phyloP scores from a whole-genome alignment of 1,140 invertebrate genomes.

The Calliphora vicina region DNA sequence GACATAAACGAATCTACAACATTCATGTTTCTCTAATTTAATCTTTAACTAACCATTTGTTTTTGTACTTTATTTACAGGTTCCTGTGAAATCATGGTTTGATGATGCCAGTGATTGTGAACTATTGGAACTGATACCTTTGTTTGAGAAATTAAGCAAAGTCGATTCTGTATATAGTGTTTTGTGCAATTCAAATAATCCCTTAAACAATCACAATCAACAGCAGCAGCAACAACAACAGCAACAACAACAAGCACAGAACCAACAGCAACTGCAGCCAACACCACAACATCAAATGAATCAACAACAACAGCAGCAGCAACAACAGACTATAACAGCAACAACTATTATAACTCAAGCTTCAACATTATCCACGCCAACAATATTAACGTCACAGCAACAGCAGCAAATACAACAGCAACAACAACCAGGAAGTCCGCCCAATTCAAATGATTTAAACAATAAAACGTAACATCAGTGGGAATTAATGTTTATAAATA shows the following conservation, averaged over 20 bases:
- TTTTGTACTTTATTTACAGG: slow-evolving; percentile 66
- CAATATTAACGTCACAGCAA: slow-evolving; percentile 52
- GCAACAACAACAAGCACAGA: slow-evolving; percentile 48
- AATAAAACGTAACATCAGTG: slow-evolving; percentile 64
- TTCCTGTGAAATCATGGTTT: slow-evolving; percentile 97
- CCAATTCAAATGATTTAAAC: slow-evolving; percentile 60
- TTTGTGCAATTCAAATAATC: slow-evolving; percentile 84
- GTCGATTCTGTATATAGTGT: slow-evolving; percentile 94
- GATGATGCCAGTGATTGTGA: slow-evolving; percentile 96
- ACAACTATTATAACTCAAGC: slow-evolving; percentile 62
- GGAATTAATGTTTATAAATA: slow-evolving; percentile 64
- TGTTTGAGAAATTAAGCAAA: slow-evolving; percentile 94
- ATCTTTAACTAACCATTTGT: too few species aligned
- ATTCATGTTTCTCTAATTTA: too few species aligned
- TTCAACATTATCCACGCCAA: slow-evolving; percentile 58
- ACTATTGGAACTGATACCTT: slow-evolving; percentile 92
- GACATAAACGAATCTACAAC: too few species aligned
- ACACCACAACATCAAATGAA: slow-evolving; percentile 43
- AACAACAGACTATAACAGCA: slow-evolving; percentile 61
- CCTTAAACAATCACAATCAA: slow-evolving; percentile 36
- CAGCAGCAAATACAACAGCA: slow-evolving; percentile 46
- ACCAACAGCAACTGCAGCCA: slow-evolving; percentile 54
- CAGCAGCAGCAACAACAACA: slow-evolving; percentile 28
- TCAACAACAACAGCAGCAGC: slow-evolving; percentile 47
- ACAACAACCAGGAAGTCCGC: slow-evolving; percentile 55